A percentile compares a stretch with the other conserved stretches of the same genome.
These are phyloP conservation scores for Pandemis heparana DNA, from an alignment of 2,888 invertebrate species.

Conservation along the genomic window DNA sequence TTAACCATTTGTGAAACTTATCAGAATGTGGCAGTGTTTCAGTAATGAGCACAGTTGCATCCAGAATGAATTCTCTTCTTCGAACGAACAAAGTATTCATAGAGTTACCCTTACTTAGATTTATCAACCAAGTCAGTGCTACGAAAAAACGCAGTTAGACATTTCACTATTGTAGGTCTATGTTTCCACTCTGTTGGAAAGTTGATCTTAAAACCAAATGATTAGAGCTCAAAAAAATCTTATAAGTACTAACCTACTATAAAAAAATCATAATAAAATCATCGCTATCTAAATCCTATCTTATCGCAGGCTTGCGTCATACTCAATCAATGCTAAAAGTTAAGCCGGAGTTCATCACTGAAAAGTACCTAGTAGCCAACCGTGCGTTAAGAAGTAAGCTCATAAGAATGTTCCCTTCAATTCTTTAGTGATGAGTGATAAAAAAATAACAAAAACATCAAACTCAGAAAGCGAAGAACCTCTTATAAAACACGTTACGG, in stretches of 20 bases:
- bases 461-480: slow-evolving; percentile 29
- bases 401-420: slow-evolving; percentile 62
- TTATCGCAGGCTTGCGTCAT: slow-evolving; percentile 73
- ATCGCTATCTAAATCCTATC: slow-evolving; percentile 55
- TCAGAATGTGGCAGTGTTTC: too few species aligned
- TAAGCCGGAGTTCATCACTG: slow-evolving; percentile 61
- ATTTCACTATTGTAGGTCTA: too few species aligned
- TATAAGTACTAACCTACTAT: not conserved
- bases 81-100: too few species aligned
- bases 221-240: not conserved
- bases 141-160: too few species aligned
- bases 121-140: too few species aligned
- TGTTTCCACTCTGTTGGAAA: too few species aligned
- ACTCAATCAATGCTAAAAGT: slow-evolving; percentile 82
- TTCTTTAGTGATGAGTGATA: slow-evolving; percentile 34
- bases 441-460: not conserved
- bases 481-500: slow-evolving; percentile 9
- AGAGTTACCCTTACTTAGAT: too few species aligned
- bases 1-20: too few species aligned
- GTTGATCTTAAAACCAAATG: not conserved
- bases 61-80: too few species aligned
- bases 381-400: slow-evolving; percentile 53
- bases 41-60: too few species aligned
- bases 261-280: slow-evolving; percentile 34
- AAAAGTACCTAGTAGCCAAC: slow-evolving; percentile 57